phyloP scores from a whole-genome alignment of 2,797 vertebrate species.

The Sebastes kiyomatsui region DNA sequence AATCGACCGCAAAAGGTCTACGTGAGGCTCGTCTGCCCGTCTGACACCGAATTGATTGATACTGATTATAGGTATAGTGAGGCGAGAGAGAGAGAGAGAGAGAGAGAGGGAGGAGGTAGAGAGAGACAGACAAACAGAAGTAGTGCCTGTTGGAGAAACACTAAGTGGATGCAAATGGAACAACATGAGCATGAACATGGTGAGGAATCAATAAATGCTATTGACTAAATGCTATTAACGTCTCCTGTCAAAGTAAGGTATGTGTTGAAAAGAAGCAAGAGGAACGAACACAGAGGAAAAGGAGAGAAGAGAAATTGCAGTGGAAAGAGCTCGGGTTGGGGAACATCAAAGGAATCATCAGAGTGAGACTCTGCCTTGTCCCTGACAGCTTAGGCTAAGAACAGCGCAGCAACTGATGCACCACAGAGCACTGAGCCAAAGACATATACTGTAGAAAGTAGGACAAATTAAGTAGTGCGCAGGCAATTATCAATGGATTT shows the following conservation, averaged over 20 bases:
- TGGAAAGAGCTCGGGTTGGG: constrained; percentile 15
- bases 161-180: constrained; percentile 47
- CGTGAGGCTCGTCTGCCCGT: constrained; percentile 26
- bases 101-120: neutral
- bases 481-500: constrained; percentile 63
- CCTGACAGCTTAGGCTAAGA: constrained; percentile 74
- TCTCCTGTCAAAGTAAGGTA: constrained; percentile 41
- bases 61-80: constrained; percentile 40
- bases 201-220: constrained; percentile 45
- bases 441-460: constrained; percentile 63
- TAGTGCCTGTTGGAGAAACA: constrained; percentile 7
- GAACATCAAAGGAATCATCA: constrained; percentile 74
- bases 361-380: constrained; percentile 69
- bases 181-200: constrained; percentile 8
- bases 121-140: neutral
- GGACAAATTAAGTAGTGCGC: constrained; percentile 61
- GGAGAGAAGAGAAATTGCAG: constrained; percentile 17
- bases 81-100: neutral
- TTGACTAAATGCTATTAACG: constrained; percentile 31
- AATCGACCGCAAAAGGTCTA: constrained; percentile 8
- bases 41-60: constrained; percentile 51
- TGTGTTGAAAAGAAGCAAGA: neutral
- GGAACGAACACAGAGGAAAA: constrained; percentile 19
- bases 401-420: constrained; percentile 64
- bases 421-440: constrained; percentile 56